A percentile compares a stretch with the other conserved stretches of the same genome.
Evolutionary conservation across 2,888 invertebrate species (phyloP).

Genomic region (Philhelius pedissequus): DNA sequence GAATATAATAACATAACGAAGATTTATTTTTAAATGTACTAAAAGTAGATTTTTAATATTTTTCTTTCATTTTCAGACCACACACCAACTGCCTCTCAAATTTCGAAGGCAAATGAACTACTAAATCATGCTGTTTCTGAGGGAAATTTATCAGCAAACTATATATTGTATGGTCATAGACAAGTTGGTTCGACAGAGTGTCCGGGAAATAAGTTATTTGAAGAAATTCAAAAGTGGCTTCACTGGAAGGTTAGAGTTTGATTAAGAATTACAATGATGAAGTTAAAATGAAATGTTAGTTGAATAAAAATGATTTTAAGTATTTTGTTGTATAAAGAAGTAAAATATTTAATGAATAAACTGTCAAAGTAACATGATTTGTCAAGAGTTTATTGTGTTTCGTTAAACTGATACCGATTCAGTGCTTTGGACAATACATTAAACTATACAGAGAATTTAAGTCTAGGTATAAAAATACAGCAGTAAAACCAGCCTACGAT

Average conservation of each 20-base stretch:
- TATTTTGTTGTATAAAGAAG: too few relatives aligned
- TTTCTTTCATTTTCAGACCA: conserved; percentile 53
- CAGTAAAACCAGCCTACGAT: too few relatives aligned
- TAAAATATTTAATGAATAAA: too few relatives aligned
- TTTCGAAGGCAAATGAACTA: conserved; percentile 71
- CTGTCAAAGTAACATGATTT: too few relatives aligned
- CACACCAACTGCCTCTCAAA: conserved; percentile 71
- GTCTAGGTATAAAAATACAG: too few relatives aligned
- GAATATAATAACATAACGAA: too few relatives aligned
- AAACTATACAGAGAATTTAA: too few relatives aligned
- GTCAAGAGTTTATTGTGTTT: too few relatives aligned
- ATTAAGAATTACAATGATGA: background rate
- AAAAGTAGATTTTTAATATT: background rate
- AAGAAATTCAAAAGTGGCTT: conserved; percentile 74
- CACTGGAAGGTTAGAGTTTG: conserved; percentile 72
- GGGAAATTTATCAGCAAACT: conserved; percentile 72
- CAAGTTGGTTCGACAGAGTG: conserved; percentile 75
- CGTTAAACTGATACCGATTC: too few relatives aligned
- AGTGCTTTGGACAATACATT: too few relatives aligned
- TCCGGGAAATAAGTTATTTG: conserved; percentile 75
- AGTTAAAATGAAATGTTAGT: background rate
- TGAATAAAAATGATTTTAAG: too few relatives aligned
- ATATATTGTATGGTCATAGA: conserved; percentile 74
- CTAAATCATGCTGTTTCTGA: conserved; percentile 72
- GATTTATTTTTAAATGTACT: too few relatives aligned